Evolutionary conservation across 2,888 invertebrate genomes (phyloP), one percentile per base, ranked within the genome.

Genomic region (Aleiodes leptofemur): DNA sequence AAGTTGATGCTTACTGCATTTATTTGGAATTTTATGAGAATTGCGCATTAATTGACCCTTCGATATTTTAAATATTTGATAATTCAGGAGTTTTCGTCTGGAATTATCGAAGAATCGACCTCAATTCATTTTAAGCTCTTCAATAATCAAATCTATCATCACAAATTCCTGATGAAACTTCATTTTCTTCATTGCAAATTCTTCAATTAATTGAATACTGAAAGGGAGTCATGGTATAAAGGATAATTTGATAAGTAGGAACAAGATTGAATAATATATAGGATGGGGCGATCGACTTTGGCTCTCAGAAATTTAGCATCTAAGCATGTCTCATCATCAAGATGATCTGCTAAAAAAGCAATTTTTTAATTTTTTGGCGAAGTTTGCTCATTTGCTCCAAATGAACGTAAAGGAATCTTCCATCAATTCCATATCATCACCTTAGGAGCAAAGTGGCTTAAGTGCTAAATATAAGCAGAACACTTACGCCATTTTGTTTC

Each of bases 331-430:
- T 61, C 31, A 74, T 74, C 68, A 56, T 73, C 16, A 55, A 64
- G 74, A 38, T 23, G 34, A 61, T 70, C 74, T 70, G 74, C 70
- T 34, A 69, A 61, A 61, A 70, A 69, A 70, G 72, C 23, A 23
- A 73, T 69, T 66, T 69, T 38, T 56, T 38, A 61, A 64, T 70
- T 43, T 31, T 59, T 23, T 23, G 23, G 2, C 23, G 23, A 2
- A 23, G 2, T 23, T n/a, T n/a, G n/a, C n/a, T n/a, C n/a, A 23
- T 23, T 23, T 23, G 23, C 23, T 23, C 23, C 23, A 23, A 23
- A 23, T 23, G 23, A 23, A 23, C 23, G 23, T 23, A 23, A 23
- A 23, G 2, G 2, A 23, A 23, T 2, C 23, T 23, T 2, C 23
- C 23, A 23, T 23, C 23, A 23, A 23, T 23, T 23, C 23, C 23